A percentile compares a stretch with the other conserved stretches of the same genome.
These are phyloP conservation scores for Hyaena hyaena DNA, from an alignment of 2,113 vertebrate species.

Conservation along the genomic window DNA sequence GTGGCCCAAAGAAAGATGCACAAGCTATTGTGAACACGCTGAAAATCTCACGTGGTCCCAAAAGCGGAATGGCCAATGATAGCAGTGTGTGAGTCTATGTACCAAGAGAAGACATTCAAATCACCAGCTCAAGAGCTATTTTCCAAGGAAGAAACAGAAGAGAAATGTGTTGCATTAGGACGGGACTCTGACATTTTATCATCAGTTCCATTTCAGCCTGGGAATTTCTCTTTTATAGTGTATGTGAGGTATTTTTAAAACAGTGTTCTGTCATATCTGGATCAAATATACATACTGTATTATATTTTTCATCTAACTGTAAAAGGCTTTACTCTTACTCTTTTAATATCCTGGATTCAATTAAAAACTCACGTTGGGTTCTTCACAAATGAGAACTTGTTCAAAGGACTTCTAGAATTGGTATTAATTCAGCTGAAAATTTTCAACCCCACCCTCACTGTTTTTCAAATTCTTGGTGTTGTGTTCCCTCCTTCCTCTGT, in stretches of 20 bases:
- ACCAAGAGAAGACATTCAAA: constrained; percentile 40
- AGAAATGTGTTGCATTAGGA: not conserved
- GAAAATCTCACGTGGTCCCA: not conserved
- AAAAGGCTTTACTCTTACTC: constrained; percentile 41
- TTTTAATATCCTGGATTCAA: constrained; percentile 50
- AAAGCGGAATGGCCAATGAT: not conserved
- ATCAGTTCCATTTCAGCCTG: not conserved
- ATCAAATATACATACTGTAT: constrained; percentile 39
- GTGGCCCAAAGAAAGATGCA: not conserved
- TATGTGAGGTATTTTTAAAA: constrained; percentile 56
- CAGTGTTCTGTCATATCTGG: constrained; percentile 37
- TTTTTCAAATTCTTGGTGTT: not conserved
- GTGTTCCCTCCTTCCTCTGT: not conserved
- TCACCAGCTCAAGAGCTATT: not conserved
- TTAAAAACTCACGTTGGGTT: constrained; percentile 19
- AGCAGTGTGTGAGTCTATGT: not conserved
- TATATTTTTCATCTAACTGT: constrained; percentile 53
- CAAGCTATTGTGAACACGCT: not conserved
- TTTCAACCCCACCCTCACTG: not conserved
- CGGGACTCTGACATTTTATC: not conserved
- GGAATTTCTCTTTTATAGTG: constrained; percentile 35
- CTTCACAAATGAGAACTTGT: constrained; percentile 63
- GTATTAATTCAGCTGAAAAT: constrained; percentile 18
- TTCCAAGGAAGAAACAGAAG: constrained; percentile 6
- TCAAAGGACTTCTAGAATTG: constrained; percentile 36